A percentile compares a stretch with the other conserved stretches of the same genome.
These are phyloP conservation scores for Scaptodrosophila latifasciaeformis DNA, from an alignment of 2,888 invertebrate species.

Conservation along the genomic window DNA sequence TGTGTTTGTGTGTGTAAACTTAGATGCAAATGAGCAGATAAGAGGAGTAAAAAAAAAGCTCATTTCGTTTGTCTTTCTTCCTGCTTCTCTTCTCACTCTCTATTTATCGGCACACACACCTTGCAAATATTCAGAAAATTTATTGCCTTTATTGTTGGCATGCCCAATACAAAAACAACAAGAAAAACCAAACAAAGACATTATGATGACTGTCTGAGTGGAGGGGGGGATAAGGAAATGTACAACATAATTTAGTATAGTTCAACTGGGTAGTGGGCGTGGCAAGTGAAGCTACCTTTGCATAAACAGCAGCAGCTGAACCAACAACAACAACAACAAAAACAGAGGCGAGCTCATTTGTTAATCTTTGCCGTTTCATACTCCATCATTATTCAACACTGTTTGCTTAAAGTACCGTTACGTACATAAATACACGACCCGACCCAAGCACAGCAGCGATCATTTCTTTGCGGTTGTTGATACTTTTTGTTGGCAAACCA, in stretches of 20 bases:
- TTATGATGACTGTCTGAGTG: conserved; percentile 10
- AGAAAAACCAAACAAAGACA: too few relatives aligned
- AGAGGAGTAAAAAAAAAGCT: too few relatives aligned
- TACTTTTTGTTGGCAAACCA: conserved; percentile 33
- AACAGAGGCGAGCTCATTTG: conserved; percentile 47
- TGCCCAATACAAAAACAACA: too few relatives aligned
- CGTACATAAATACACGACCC: conserved; percentile 33
- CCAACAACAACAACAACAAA: conserved; percentile 19
- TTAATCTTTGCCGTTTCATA: conserved; percentile 42
- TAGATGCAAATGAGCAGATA: conserved; percentile 14
- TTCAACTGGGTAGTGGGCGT: conserved; percentile 52
- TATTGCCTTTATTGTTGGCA: too few relatives aligned
- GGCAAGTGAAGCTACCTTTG: conserved; percentile 42
- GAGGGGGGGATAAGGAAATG: conserved; percentile 31
- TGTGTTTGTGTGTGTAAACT: background rate
- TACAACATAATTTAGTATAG: conserved; percentile 34
- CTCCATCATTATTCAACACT: conserved; percentile 59
- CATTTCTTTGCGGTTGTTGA: conserved; percentile 54
- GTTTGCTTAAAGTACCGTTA: conserved; percentile 60
- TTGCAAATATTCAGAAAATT: too few relatives aligned
- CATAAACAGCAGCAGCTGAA: conserved; percentile 30
- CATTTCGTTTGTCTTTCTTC: too few relatives aligned
- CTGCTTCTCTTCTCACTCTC: too few relatives aligned
- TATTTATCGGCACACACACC: too few relatives aligned
- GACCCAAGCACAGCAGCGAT: conserved; percentile 36